These are phyloP conservation scores for Ciconia boyciana DNA, from an alignment of 2,113 vertebrate species.

Conservation along the genomic window DNA sequence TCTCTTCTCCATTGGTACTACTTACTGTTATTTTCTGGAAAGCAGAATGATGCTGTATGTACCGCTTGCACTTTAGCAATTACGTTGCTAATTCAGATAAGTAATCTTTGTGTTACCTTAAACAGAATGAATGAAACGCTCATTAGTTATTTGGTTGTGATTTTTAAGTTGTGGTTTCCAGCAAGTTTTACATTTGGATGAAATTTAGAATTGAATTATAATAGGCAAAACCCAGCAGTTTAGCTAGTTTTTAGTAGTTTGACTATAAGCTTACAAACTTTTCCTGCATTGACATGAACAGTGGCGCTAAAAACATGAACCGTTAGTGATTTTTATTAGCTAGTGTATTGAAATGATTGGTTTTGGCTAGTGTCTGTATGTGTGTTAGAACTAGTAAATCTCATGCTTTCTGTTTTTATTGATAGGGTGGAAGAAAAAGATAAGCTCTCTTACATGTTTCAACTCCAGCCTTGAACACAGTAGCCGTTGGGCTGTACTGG, in stretches of 20 bases:
- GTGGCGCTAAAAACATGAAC: not conserved
- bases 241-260: not conserved
- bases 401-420: not conserved
- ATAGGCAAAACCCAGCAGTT: not conserved
- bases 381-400: not conserved
- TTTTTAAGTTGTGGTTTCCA: not conserved
- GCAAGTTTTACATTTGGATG: not conserved
- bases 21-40: too few species aligned
- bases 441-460: fast-evolving
- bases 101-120: not conserved
- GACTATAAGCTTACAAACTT: not conserved
- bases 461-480: not conserved
- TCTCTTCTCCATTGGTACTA: too few species aligned
- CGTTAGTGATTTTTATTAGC: not conserved
- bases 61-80: not conserved
- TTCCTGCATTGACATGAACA: not conserved
- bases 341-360: not conserved
- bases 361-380: not conserved
- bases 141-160: not conserved
- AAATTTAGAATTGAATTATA: not conserved
- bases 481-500: not conserved
- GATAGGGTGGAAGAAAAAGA: not conserved
- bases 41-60: fast-evolving
- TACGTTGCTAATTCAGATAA: not conserved
- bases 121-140: not conserved